Evolutionary conservation across 1,140 invertebrate genomes (phyloP).

Genomic region (Stegodyphus mimosarum): DNA sequence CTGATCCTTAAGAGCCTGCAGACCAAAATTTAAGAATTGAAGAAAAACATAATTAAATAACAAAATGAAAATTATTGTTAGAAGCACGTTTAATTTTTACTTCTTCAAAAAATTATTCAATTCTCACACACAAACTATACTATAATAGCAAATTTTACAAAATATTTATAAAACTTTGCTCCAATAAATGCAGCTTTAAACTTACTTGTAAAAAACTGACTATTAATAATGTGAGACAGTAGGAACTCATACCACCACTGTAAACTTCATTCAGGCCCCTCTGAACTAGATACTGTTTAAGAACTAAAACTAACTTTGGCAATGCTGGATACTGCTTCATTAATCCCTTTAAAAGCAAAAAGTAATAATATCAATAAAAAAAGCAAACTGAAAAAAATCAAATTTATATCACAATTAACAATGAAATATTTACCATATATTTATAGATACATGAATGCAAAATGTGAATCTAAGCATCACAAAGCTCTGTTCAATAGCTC

Average conservation of each 20-base stretch:
- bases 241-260: constrained; percentile 59
- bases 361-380: background rate
- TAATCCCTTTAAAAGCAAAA: constrained; percentile 32
- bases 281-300: constrained; percentile 58
- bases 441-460: background rate
- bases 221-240: constrained; percentile 59
- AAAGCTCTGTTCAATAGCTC: background rate
- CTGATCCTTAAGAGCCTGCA: no score
- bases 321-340: constrained; percentile 42
- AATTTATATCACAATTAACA: background rate
- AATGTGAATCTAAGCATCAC: background rate
- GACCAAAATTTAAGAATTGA: no score
- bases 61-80: no score
- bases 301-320: constrained; percentile 50
- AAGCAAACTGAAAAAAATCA: no score
- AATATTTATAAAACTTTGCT: background rate
- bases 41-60: no score
- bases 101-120: background rate
- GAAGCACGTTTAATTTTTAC: background rate
- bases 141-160: background rate
- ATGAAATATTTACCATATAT: background rate
- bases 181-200: background rate
- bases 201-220: constrained; percentile 48
- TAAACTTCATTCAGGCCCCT: constrained; percentile 61
- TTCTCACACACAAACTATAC: background rate